Evolutionary conservation across 2,797 vertebrate species (phyloP), one percentile per base, ranked within the genome.

Genomic region (Dipus sagitta): DNA sequence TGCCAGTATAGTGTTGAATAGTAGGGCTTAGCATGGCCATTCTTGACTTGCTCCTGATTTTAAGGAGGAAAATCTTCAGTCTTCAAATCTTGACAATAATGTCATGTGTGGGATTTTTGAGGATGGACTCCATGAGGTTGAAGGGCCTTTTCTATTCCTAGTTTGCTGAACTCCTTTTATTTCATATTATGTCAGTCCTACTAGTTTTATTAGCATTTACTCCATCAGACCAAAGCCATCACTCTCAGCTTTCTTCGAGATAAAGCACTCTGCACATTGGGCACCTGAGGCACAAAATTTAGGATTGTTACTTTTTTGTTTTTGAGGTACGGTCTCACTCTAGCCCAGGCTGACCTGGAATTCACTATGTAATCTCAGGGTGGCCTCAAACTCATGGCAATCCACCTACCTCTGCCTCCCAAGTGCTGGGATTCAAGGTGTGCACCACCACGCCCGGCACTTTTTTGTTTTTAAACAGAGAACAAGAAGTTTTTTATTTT

Each of bases 131-230:
- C 72, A 54, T 87, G 28, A 82, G n/a, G 3, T 9, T 88, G 80
- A 83, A n/a, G 64, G 62, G 28, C 23, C 47, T 10, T 85, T 91
- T 58, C 6, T 42, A 12, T 60, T 86, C n/a, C 62, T 65, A 60
- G 32, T 70, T 75, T 76, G 28, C 30, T 70, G 38, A 93, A 30
- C 11, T 89, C 24, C 85, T 82, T 86, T 74, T 62, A 67, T 84
- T 88, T 94, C 38, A 34, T n/a, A 58, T 32, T 26, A 17, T 42
- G 7, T 38, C 64, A 79, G 30, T 24, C 11, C 87, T 74, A 26
- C 60, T 34, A 87, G 83, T n/a, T 70, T 86, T 79, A 70, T 88
- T 88, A 62, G 2, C 0, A 0, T 91, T 81, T 52, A 86, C 26
- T 93, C 30, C 14, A 47, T 86, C 26, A 86, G 32, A 68, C 26